These are phyloP conservation scores for Aethina tumida DNA, from an alignment of 1,140 invertebrate species.

Conservation along the genomic window DNA sequence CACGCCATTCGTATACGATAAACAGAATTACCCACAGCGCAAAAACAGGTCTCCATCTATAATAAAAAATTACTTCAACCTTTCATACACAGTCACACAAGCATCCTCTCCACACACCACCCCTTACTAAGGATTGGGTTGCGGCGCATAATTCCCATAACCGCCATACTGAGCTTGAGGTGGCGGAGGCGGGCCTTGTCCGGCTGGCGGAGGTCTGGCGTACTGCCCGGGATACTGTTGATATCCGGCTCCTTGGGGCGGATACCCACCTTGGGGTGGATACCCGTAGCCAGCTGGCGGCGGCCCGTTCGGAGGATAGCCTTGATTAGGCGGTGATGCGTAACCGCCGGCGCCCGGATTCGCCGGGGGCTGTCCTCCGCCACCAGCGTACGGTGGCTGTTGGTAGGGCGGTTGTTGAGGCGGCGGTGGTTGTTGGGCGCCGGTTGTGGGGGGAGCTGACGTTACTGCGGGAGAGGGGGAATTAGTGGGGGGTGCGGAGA, in stretches of 20 bases:
- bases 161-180: conserved; percentile 33
- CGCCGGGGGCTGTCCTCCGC: background rate
- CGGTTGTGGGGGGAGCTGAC: conserved; percentile 20
- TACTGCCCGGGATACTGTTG: conserved; percentile 32
- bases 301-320: conserved; percentile 25
- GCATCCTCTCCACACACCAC: too few species aligned
- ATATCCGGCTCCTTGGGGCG: conserved; percentile 34
- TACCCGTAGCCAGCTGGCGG: conserved; percentile 27
- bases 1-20: too few species aligned
- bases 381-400: conserved; percentile 29
- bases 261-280: conserved; percentile 33
- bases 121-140: conserved; percentile 33
- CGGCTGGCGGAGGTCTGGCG: conserved; percentile 26
- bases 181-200: conserved; percentile 30
- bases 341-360: conserved; percentile 10
- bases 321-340: conserved; percentile 29
- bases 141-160: conserved; percentile 33
- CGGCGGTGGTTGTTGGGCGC: conserved; percentile 16
- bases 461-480: conserved; percentile 27
- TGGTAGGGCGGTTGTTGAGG: conserved; percentile 24
- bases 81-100: too few species aligned
- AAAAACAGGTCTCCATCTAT: too few species aligned
- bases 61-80: too few species aligned
- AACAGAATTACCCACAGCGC: too few species aligned
- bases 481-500: conserved; percentile 27